Percentiles rank a stretch among this genome's conserved stretches.
phyloP scores from a whole-genome alignment of 2,888 invertebrate genomes.

The Meteorus colon region DNA sequence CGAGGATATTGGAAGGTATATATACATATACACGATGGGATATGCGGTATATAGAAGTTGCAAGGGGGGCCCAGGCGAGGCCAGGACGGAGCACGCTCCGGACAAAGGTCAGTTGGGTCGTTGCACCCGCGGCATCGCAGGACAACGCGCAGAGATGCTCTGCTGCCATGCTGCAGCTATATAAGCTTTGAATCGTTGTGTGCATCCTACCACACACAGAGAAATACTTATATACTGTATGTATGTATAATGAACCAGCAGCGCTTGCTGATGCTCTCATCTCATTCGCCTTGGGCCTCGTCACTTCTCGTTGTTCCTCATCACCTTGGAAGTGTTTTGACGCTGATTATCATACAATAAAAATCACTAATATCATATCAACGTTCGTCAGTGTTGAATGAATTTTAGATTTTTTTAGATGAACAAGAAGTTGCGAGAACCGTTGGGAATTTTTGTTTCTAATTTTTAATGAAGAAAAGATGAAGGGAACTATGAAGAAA shows the following conservation, averaged over 20 bases:
- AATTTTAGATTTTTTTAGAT: not conserved
- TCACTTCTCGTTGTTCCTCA: conserved; percentile 18
- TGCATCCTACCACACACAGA: conserved; percentile 28
- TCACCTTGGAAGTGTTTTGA: conserved; percentile 2
- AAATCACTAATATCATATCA: not conserved
- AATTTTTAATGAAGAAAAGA: not conserved
- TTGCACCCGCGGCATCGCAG: conserved; percentile 70
- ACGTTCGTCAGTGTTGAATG: not conserved
- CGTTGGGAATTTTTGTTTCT: not conserved
- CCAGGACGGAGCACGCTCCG: conserved; percentile 67
- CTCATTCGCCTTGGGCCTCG: conserved; percentile 31
- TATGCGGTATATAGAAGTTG: conserved; percentile 16
- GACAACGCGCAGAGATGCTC: conserved; percentile 60
- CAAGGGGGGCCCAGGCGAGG: conserved; percentile 56
- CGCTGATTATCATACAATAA: conserved; percentile 5
- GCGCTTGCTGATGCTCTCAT: conserved; percentile 24
- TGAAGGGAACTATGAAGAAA: not conserved
- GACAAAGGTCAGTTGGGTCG: conserved; percentile 72
- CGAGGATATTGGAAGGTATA: conserved; percentile 23
- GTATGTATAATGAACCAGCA: conserved; percentile 27
- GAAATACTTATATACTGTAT: not conserved
- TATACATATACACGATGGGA: conserved; percentile 27
- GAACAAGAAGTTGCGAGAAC: no score
- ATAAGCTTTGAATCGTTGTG: conserved; percentile 39
- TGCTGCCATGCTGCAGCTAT: conserved; percentile 45